These are phyloP conservation scores for Protosalanx chinensis DNA, from an alignment of 2,797 vertebrate species.

Conservation along the genomic window DNA sequence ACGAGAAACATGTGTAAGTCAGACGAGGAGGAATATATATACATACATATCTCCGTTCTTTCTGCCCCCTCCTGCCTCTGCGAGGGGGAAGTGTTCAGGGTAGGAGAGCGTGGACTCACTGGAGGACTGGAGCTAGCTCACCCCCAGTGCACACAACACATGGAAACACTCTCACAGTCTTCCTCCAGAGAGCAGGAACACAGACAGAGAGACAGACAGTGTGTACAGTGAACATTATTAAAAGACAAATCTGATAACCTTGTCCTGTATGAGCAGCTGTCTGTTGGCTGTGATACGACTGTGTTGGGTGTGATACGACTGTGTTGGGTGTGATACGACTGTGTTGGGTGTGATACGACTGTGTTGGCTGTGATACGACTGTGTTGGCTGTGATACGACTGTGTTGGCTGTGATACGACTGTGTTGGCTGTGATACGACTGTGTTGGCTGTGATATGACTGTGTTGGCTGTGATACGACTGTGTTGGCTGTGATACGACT, in stretches of 20 bases:
- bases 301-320: too few relatives aligned
- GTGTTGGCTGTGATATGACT: too few relatives aligned
- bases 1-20: slow-evolving; percentile 45
- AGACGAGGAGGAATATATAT: slow-evolving; percentile 19
- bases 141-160: neutral
- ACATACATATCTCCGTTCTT: slow-evolving; percentile 47
- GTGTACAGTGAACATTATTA: neutral
- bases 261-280: neutral
- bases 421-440: too few relatives aligned
- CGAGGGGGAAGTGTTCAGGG: slow-evolving; percentile 25
- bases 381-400: too few relatives aligned
- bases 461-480: too few relatives aligned
- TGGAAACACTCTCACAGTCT: neutral
- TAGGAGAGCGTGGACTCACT: slow-evolving; percentile 11
- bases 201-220: neutral
- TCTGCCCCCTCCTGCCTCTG: slow-evolving; percentile 23
- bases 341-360: too few relatives aligned
- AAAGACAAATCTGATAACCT: neutral
- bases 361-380: too few relatives aligned
- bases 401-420: too few relatives aligned
- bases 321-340: too few relatives aligned
- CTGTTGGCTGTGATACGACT: too few relatives aligned
- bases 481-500: too few relatives aligned
- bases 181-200: neutral
- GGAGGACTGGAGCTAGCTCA: slow-evolving; percentile 33